A percentile compares a stretch with the other conserved stretches of the same genome.
Conservation (phyloP, 1,140 invertebrate genomes). For the Drosophila parvula region DNA sequence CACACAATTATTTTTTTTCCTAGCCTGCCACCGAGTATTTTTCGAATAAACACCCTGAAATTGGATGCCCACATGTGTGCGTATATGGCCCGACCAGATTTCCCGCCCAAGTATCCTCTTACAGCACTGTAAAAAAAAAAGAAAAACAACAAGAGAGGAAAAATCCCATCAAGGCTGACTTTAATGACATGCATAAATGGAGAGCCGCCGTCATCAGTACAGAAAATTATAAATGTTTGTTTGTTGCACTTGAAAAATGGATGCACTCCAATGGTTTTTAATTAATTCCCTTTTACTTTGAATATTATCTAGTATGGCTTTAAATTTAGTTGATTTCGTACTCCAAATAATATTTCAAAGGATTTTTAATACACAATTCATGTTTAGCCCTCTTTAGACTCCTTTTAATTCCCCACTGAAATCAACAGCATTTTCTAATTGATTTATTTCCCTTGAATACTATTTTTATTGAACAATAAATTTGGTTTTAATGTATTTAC, state of each 20-base stretch:
- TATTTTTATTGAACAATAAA: conserved; percentile 1
- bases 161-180: neutral
- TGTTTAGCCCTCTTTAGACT: too few species aligned
- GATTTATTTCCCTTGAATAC: conserved; percentile 1
- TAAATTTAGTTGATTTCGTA: neutral
- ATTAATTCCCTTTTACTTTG: too few species aligned
- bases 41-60: conserved; percentile 20
- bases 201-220: neutral
- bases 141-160: neutral
- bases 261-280: too few species aligned
- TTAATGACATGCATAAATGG: conserved; percentile 15
- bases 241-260: conserved; percentile 6
- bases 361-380: too few species aligned
- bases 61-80: conserved; percentile 17
- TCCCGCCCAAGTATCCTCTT: conserved; percentile 9
- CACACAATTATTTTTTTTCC: conserved; percentile 40
- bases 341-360: too few species aligned
- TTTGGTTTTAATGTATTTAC: neutral
- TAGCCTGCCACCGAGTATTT: conserved; percentile 11
- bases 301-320: neutral
- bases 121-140: conserved; percentile 3
- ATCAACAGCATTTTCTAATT: neutral
- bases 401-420: neutral
- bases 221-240: conserved; percentile 6
- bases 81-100: neutral